phyloP scores from a whole-genome alignment of 2,888 invertebrate genomes.

The Choreutis nemorana region DNA sequence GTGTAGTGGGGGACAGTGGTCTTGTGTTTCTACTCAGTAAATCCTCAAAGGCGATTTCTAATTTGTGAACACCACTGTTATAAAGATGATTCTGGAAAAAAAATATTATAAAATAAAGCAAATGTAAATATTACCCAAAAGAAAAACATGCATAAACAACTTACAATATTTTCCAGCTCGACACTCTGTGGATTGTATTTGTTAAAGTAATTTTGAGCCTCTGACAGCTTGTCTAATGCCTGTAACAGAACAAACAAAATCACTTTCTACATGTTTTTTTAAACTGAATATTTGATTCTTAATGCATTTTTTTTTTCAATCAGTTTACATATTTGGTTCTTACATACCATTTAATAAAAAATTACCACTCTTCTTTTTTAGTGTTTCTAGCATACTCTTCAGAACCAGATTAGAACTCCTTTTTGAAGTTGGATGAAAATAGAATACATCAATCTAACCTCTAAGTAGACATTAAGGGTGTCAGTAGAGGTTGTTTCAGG shows the following conservation, averaged over 20 bases:
- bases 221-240: constrained; percentile 84
- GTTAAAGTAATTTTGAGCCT: constrained; percentile 90
- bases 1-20: constrained; percentile 84
- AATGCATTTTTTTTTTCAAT: too few relatives aligned
- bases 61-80: constrained; percentile 82
- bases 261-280: constrained; percentile 1
- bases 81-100: constrained; percentile 72
- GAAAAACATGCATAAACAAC: constrained; percentile 24
- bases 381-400: too few relatives aligned
- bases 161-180: constrained; percentile 91
- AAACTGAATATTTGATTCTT: not conserved
- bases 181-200: constrained; percentile 93
- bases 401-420: too few relatives aligned
- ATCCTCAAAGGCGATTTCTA: constrained; percentile 89
- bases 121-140: not conserved
- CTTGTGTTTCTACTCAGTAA: constrained; percentile 85
- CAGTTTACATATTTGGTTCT: too few relatives aligned
- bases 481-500: constrained; percentile 73
- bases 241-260: constrained; percentile 46
- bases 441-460: too few relatives aligned
- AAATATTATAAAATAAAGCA: not conserved
- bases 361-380: too few relatives aligned
- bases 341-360: too few relatives aligned
- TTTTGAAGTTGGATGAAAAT: too few relatives aligned
- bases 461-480: constrained; percentile 54